Conservation (phyloP, 1,140 invertebrate genomes). For the Diachasmimorpha longicaudata region DNA sequence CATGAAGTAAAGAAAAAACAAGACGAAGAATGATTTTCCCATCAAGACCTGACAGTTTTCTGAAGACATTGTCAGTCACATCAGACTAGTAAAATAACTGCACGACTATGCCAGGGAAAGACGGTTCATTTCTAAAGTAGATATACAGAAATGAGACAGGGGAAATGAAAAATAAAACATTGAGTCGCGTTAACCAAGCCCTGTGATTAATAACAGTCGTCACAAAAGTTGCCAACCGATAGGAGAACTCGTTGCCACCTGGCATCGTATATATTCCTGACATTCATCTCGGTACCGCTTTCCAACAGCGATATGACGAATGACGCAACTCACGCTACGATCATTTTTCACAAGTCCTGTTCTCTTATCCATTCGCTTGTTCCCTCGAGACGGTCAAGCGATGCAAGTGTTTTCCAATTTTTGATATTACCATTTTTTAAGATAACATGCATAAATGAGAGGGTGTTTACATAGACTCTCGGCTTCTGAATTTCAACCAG, state of each 20-base stretch:
- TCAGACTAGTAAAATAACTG: not conserved
- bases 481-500: not conserved
- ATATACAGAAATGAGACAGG: not conserved
- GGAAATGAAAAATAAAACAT: not conserved
- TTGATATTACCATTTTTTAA: not conserved
- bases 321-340: not conserved
- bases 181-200: not conserved
- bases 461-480: not conserved
- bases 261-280: not conserved
- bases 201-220: not conserved
- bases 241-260: constrained; percentile 6
- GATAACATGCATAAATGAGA: not conserved
- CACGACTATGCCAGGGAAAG: not conserved
- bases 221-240: constrained; percentile 3
- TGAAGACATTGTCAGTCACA: not conserved
- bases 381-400: not conserved
- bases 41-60: not conserved
- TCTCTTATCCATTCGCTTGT: not conserved
- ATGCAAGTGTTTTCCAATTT: not conserved
- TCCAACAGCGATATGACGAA: not conserved
- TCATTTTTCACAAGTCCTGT: not conserved
- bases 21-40: not conserved
- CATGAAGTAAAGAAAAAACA: not conserved
- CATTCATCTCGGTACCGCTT: not conserved
- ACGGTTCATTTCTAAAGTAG: not conserved